Evolutionary conservation across 92 coral and sea anemone species (phyloP), one percentile per base, ranked within the genome.

Genomic region (Pocillopora meandrina): DNA sequence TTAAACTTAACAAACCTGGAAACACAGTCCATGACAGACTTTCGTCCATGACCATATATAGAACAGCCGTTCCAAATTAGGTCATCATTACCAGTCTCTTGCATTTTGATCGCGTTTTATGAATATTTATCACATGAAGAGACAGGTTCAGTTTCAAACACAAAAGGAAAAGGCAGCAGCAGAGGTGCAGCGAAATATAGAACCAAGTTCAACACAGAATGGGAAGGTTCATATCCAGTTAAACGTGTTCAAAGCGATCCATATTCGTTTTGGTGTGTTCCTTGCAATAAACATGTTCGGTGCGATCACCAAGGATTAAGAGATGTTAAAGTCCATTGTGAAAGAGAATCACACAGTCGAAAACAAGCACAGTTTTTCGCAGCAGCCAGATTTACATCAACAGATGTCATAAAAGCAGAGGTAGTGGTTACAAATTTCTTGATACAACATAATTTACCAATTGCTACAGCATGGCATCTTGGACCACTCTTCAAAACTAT

Each of bases 251-350:
- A 71, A 65, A 72, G 64, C 62, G 85, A 81, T 77, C 59, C 68
- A 63, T 77, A 78, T 68, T 68, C 84, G 33, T 82, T 83, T 70
- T 70, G 17, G 52, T 88, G 91, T 88, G 79, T 82, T 57, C 78
- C 68, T 9, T 83, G 91, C 65, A 15, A 36, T 61, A 88, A 83
- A 17, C 17, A 20, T 9, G 70, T 88, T 61, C 60, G 60, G 60
- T 87, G 91, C 74, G 55, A 66, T 34, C 90, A 87, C 34, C 90
- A 87, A 35, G 90, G 87, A 21, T 60, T 82, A 23, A 82, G 17
- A 59, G 87, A 76, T 65, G 84, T 83, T 12, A 88, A 78, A 72
- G 88, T 13, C 26, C 88, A 88, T 72, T 88, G 91, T 71, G 21
- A 61, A 31, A 57, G 74, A 74, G 84, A 72, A 65, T 74, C 71